A percentile compares a stretch with the other conserved stretches of the same genome.
Evolutionary conservation across 1,140 invertebrate species (phyloP).

Genomic region (Drosophila parvula): DNA sequence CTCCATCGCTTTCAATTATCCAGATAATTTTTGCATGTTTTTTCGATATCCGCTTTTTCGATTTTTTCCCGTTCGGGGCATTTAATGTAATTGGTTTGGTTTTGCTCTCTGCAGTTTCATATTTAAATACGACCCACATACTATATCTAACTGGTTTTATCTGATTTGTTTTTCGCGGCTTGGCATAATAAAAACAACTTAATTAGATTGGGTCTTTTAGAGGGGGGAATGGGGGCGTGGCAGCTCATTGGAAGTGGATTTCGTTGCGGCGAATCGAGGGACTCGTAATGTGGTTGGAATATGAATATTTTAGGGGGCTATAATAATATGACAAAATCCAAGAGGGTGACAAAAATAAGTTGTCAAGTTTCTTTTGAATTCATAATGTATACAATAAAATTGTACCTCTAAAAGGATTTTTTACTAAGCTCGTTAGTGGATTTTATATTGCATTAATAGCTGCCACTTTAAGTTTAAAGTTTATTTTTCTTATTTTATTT

Average conservation of each 20-base stretch:
- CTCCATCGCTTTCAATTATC: constrained; percentile 60
- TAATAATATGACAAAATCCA: not conserved
- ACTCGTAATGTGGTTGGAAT: constrained; percentile 50
- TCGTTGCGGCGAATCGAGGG: constrained; percentile 13
- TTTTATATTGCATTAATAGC: not conserved
- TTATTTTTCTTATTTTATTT: too few species aligned
- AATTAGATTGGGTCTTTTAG: constrained; percentile 73
- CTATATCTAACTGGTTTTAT: constrained; percentile 58
- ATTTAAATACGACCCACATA: constrained; percentile 34
- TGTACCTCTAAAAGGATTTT: not conserved
- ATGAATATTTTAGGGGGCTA: constrained; percentile 47
- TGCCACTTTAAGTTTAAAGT: too few species aligned
- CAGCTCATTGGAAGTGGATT: constrained; percentile 43
- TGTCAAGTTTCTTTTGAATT: not conserved
- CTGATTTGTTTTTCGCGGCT: constrained; percentile 73
- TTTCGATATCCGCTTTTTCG: constrained; percentile 58
- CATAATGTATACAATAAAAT: not conserved
- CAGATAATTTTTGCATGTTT: constrained; percentile 73
- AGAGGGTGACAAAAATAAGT: not conserved
- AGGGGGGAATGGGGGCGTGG: constrained; percentile 3
- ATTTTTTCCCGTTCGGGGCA: constrained; percentile 32
- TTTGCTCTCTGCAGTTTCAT: constrained; percentile 33
- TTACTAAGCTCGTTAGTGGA: not conserved
- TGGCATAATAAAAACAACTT: constrained; percentile 71
- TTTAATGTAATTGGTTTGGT: constrained; percentile 77